Base-by-base conservation (phyloP, 2,888 invertebrate species). In the Pandemis corylana region DNA sequence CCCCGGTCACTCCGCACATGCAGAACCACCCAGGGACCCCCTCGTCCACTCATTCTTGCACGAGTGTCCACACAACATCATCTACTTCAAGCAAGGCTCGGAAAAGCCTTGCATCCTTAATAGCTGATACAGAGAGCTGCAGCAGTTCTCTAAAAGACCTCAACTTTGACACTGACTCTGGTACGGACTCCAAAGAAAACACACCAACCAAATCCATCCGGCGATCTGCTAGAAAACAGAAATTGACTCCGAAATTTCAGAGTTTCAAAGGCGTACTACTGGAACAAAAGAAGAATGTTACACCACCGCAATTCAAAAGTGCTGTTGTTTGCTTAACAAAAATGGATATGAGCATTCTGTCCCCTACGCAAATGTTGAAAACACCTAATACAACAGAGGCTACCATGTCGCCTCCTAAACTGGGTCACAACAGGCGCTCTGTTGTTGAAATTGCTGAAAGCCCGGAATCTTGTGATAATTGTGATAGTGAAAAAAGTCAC, bases 131-230 rank as follows among this genome's bases (percentile, higher is more conserved):
- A 2, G 95, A 95, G 78, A 94, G 94, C 80, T 94, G 94, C 80
- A 94, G 94, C 82, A 94, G 94, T 80, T 94, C 94, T 5, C 78
- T 95, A 9, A 94, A 94, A 89, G 94, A 94, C 78, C 85, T 94
- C 0, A 95, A 92, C 78, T 94, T 95, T 72, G 92, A 94, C 77
- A 87, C 94, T 0, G 94, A 94, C 77, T 94, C 94, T 1, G 90
- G 91, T 1, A 86, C 90, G 0, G 94, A 94, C 72, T 90, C 93
- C 0, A 94, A 94, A 85, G 94, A 94, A 76, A 95, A 94, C 77
- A 94, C 93, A 0, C 94, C 94, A 0, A 87, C 89, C 0, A 94
- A 90, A 81, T 78, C 78, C 2, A 20, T 89, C 0, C 79, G 90
- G 68, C 84, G 89, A 6, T 92, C 92, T 0, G 82, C 61, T 15